Evolutionary conservation across 2,888 invertebrate species (phyloP).

Genomic region (Peribatodes rhomboidaria): DNA sequence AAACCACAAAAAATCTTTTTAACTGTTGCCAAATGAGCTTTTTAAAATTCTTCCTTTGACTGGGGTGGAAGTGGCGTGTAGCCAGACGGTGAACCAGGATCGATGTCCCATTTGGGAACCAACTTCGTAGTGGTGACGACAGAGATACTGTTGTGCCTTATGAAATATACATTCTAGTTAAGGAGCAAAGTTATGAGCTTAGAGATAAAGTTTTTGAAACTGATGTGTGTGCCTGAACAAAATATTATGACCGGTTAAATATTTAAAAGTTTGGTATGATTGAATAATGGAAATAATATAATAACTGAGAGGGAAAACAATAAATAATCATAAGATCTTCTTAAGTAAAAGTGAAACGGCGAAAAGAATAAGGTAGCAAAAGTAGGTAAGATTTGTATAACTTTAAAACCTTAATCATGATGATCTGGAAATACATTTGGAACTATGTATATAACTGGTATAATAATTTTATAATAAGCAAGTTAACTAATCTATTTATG

Average conservation of each 20-base stretch:
- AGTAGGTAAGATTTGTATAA: too few species aligned
- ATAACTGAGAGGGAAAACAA: too few species aligned
- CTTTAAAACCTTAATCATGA: too few species aligned
- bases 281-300: too few species aligned
- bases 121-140: constrained; percentile 62
- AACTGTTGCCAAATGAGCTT: constrained; percentile 25
- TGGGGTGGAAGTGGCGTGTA: constrained; percentile 59
- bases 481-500: too few species aligned
- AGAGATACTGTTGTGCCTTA: constrained; percentile 55
- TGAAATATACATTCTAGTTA: constrained; percentile 42
- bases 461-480: too few species aligned
- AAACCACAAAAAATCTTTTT: constrained; percentile 28
- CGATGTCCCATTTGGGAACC: constrained; percentile 73
- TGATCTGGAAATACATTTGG: too few species aligned
- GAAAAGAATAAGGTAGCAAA: too few species aligned
- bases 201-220: constrained; percentile 23
- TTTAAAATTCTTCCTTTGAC: constrained; percentile 51
- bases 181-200: constrained; percentile 30
- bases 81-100: constrained; percentile 68
- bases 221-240: constrained; percentile 10
- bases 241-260: constrained; percentile 1
- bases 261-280: neutral
- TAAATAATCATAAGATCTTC: too few species aligned
- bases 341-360: too few species aligned
- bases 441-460: too few species aligned